A percentile compares a stretch with the other conserved stretches of the same genome.
phyloP scores from a whole-genome alignment of 2,888 invertebrate genomes.

The Hirtodrosophila cameraria region DNA sequence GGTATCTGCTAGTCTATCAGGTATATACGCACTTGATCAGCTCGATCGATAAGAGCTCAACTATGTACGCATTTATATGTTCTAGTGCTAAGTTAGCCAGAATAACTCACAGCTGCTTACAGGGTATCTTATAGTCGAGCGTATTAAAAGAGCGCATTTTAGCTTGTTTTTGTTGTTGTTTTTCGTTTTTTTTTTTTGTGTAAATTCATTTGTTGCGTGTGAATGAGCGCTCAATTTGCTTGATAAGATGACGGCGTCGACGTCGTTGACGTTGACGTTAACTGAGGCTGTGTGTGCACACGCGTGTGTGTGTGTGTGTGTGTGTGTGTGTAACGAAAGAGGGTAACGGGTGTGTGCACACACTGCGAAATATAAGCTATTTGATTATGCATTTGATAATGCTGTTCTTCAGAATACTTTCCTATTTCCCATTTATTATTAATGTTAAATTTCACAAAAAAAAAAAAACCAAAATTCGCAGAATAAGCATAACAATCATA shows the following conservation, averaged over 20 bases:
- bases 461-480: too few relatives aligned
- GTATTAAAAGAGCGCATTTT: not conserved
- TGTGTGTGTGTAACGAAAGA: not conserved
- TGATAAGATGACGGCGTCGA: slow-evolving; percentile 63
- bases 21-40: too few relatives aligned
- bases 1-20: too few relatives aligned
- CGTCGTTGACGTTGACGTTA: slow-evolving; percentile 42
- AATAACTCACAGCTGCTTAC: not conserved
- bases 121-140: not conserved
- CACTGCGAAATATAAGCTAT: not conserved
- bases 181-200: slow-evolving; percentile 8
- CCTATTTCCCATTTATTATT: slow-evolving; percentile 15
- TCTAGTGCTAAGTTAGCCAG: too few relatives aligned
- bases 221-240: slow-evolving; percentile 74
- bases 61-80: too few relatives aligned
- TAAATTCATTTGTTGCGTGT: slow-evolving; percentile 71
- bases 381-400: slow-evolving; percentile 30
- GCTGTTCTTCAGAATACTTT: slow-evolving; percentile 5
- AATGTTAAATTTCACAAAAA: too few relatives aligned
- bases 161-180: not conserved
- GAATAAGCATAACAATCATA: too few relatives aligned
- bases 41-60: too few relatives aligned
- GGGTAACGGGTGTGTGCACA: not conserved
- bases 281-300: slow-evolving; percentile 22
- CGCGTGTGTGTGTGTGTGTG: not conserved